A percentile compares a stretch with the other conserved stretches of the same genome.
These are phyloP conservation scores for Acyrthosiphon pisum DNA, from an alignment of 1,140 invertebrate genomes.

Conservation along the genomic window DNA sequence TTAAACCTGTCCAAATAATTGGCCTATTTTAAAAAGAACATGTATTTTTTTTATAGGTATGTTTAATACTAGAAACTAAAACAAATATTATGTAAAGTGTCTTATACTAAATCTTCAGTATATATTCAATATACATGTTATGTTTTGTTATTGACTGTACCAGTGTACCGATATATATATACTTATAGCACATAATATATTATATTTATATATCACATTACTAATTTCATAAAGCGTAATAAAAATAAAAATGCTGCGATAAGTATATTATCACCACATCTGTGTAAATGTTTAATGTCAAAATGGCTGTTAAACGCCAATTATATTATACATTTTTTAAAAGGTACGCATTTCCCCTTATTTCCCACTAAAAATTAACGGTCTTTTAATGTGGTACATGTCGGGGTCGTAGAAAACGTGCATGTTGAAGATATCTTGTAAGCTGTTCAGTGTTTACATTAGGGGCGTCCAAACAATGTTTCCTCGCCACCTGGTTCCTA, in stretches of 20 bases:
- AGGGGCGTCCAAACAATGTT: conserved; percentile 12
- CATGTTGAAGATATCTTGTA: neutral
- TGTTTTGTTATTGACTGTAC: no score
- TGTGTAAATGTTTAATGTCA: neutral
- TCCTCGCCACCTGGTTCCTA: neutral
- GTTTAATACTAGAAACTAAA: no score
- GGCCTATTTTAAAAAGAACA: no score
- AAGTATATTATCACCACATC: neutral
- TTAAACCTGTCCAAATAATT: no score
- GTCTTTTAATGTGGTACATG: neutral
- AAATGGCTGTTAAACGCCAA: conserved; percentile 28
- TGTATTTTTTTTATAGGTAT: no score
- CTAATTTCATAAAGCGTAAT: neutral
- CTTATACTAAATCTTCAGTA: no score
- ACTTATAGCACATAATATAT: no score
- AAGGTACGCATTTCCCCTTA: neutral
- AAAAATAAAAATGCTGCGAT: neutral
- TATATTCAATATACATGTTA: no score
- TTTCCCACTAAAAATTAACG: conserved; percentile 1
- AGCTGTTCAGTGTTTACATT: conserved; percentile 8
- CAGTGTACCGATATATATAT: neutral
- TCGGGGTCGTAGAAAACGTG: neutral
- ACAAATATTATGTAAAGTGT: no score
- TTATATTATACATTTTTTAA: neutral
- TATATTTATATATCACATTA: no score